A percentile compares a stretch with the other conserved stretches of the same genome.
Evolutionary conservation across 2,113 vertebrate species (phyloP).

Genomic region (Chlorodrepanis virens): DNA sequence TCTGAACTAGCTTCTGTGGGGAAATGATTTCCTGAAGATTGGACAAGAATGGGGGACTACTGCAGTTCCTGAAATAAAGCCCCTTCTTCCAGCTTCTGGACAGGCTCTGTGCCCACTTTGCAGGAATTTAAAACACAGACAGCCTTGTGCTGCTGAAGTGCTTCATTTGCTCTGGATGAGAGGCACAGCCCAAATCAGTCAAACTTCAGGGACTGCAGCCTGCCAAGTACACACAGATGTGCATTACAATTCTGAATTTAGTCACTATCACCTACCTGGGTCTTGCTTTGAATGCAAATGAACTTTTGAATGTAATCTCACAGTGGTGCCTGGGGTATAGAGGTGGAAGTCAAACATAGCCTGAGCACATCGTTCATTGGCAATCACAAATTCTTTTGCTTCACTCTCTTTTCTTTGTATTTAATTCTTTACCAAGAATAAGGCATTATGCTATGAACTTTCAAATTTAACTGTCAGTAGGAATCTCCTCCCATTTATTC

Average conservation of each 20-base stretch:
- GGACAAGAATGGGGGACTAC: not conserved
- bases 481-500: not conserved
- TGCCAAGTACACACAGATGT: not conserved
- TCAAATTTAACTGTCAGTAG: not conserved
- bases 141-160: not conserved
- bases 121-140: not conserved
- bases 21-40: not conserved
- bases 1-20: not conserved
- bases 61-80: not conserved
- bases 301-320: not conserved
- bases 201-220: not conserved
- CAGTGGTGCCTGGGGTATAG: not conserved
- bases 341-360: not conserved
- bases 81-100: not conserved
- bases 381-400: not conserved
- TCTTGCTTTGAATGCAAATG: conserved; percentile 10
- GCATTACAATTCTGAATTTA: not conserved
- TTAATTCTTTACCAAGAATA: not conserved
- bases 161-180: not conserved
- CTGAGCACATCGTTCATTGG: not conserved
- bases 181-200: not conserved
- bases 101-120: not conserved
- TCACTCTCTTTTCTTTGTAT: not conserved
- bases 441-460: not conserved
- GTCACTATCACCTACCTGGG: not conserved